Conservation (phyloP, 2,113 vertebrate genomes). For the Hyla sarda region DNA sequence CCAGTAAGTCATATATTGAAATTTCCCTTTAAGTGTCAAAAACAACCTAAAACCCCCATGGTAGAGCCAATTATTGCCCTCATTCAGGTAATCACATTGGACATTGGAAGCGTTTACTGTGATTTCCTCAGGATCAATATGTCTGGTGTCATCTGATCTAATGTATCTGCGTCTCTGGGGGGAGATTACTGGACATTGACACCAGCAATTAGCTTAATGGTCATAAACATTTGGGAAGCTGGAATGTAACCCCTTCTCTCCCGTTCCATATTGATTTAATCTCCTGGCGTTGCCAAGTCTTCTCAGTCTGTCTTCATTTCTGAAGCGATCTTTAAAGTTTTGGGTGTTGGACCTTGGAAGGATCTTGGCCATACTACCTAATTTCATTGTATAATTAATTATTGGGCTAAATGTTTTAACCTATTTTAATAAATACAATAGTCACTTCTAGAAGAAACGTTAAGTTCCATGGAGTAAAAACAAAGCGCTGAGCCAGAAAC, state of each 20-base stretch:
- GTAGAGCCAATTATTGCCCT: background rate
- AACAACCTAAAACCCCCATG: background rate
- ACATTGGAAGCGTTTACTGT: background rate
- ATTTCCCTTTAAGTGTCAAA: background rate
- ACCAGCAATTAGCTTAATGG: constrained; percentile 35
- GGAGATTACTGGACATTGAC: constrained; percentile 22
- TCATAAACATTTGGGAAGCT: background rate
- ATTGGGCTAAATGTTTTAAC: background rate
- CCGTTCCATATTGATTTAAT: background rate
- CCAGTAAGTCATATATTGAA: background rate
- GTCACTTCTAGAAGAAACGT: background rate
- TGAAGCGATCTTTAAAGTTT: background rate
- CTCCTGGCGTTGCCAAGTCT: background rate
- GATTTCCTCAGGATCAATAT: background rate
- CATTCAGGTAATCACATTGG: background rate
- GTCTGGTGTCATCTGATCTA: constrained; percentile 20
- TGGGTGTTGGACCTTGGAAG: background rate
- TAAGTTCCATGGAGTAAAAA: background rate
- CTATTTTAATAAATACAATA: background rate
- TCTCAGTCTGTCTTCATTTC: background rate
- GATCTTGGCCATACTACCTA: too few species aligned
- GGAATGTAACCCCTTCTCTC: background rate
- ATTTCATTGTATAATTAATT: background rate
- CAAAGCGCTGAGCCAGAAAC: background rate
- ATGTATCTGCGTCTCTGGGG: background rate